Evolutionary conservation across 2,888 invertebrate genomes (phyloP).

Genomic region (Prionchulus punctatus): DNA sequence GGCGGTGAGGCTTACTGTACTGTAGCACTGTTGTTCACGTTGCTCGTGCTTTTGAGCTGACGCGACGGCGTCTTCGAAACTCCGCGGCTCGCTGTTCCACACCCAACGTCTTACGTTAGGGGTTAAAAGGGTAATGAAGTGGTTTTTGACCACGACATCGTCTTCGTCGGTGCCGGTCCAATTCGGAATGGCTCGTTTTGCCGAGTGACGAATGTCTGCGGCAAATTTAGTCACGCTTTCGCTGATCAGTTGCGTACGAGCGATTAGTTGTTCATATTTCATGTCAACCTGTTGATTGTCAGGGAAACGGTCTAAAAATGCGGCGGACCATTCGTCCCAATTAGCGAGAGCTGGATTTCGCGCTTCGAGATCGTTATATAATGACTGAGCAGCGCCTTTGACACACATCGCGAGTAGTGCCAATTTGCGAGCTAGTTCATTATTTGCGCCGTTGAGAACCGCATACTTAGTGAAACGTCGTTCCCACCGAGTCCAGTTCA

Average conservation of each 20-base stretch:
- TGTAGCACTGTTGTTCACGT: neutral
- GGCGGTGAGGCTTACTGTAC: too few relatives aligned
- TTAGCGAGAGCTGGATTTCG: neutral
- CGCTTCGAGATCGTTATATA: neutral
- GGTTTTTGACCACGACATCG: neutral
- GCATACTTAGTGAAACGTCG: neutral
- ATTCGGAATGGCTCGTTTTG: neutral
- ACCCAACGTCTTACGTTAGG: neutral
- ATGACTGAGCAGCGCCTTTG: neutral
- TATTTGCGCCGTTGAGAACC: neutral
- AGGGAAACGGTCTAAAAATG: neutral
- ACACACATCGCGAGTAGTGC: neutral
- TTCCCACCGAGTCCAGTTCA: neutral
- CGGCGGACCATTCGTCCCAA: neutral
- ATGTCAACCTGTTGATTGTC: neutral
- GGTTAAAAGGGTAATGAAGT: neutral
- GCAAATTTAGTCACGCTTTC: neutral
- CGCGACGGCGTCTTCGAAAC: neutral
- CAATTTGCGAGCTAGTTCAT: neutral
- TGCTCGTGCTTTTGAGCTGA: neutral
- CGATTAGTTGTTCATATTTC: neutral
- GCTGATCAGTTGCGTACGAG: neutral
- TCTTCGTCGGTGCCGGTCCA: neutral
- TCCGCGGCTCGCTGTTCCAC: neutral
- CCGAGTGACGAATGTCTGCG: neutral